A percentile compares a stretch with the other conserved stretches of the same genome.
These are phyloP conservation scores for Sitophilus oryzae DNA, from an alignment of 1,140 invertebrate species.

Conservation along the genomic window DNA sequence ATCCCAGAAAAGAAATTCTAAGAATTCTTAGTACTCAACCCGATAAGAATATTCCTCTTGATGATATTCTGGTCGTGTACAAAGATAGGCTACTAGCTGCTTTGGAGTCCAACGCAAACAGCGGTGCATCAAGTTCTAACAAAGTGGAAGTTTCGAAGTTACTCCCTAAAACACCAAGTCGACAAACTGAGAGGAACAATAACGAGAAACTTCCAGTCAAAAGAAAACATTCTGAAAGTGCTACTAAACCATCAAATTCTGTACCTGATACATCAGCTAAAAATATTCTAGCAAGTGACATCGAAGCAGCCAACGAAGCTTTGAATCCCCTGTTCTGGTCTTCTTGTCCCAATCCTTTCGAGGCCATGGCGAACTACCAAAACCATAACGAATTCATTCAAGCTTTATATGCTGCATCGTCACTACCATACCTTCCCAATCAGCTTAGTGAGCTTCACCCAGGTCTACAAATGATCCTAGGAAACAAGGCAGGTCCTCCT, in stretches of 20 bases:
- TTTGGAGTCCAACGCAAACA: conserved; percentile 64
- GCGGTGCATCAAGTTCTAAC: conserved; percentile 33
- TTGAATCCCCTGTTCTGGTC: conserved; percentile 66
- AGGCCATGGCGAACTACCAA: conserved; percentile 36
- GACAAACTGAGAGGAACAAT: conserved; percentile 1
- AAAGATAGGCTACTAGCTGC: conserved; percentile 52
- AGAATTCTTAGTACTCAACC: conserved; percentile 52
- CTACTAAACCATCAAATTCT: not conserved
- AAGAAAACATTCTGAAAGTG: not conserved
- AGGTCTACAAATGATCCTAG: conserved; percentile 40
- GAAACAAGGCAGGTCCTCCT: conserved; percentile 39
- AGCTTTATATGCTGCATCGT: conserved; percentile 38
- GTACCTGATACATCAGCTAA: not conserved
- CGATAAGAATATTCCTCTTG: conserved; percentile 15
- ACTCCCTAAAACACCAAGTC: not conserved
- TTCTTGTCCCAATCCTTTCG: conserved; percentile 60
- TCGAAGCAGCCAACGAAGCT: conserved; percentile 60
- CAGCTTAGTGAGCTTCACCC: conserved; percentile 46
- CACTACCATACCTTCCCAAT: conserved; percentile 42
- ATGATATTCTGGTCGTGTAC: conserved; percentile 64
- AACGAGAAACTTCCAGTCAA: not conserved
- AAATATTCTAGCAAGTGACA: conserved; percentile 49
- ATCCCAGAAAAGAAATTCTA: conserved; percentile 70
- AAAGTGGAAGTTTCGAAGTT: not conserved
- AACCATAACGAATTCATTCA: conserved; percentile 48